phyloP scores from a whole-genome alignment of 2,797 vertebrate species.

The Falco novaeseelandiae region DNA sequence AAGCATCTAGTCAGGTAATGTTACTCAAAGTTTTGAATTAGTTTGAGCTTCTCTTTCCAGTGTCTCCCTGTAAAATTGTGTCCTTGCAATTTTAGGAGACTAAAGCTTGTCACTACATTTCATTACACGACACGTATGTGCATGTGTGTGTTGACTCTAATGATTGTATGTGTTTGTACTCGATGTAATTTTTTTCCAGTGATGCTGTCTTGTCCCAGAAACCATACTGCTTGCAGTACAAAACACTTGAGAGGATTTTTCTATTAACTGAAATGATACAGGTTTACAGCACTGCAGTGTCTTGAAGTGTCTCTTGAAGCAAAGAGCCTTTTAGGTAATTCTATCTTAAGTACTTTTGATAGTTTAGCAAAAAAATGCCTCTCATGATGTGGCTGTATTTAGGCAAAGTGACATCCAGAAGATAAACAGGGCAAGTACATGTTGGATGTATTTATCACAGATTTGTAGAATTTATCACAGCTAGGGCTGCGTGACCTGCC shows the following conservation, averaged over 20 bases:
- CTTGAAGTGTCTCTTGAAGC: conserved; percentile 17
- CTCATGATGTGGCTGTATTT: neutral
- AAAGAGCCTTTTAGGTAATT: conserved; percentile 5
- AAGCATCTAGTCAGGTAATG: neutral
- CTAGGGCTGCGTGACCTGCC: accelerated
- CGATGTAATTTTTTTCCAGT: neutral
- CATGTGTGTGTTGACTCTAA: accelerated
- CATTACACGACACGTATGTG: accelerated
- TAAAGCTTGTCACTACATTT: neutral
- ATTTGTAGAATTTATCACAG: neutral
- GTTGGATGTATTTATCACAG: neutral
- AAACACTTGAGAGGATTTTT: neutral
- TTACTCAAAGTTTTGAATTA: neutral
- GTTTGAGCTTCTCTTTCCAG: neutral
- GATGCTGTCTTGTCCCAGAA: neutral
- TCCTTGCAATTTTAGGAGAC: neutral
- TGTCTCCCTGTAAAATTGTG: neutral
- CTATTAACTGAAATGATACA: neutral
- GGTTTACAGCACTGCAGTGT: neutral
- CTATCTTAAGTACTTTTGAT: neutral
- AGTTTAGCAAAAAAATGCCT: neutral
- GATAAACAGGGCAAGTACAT: neutral
- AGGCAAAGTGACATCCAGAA: neutral
- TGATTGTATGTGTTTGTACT: neutral
- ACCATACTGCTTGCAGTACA: neutral